These are phyloP conservation scores for Oreochromis niloticus DNA, from an alignment of 2,113 vertebrate genomes.

Conservation along the genomic window DNA sequence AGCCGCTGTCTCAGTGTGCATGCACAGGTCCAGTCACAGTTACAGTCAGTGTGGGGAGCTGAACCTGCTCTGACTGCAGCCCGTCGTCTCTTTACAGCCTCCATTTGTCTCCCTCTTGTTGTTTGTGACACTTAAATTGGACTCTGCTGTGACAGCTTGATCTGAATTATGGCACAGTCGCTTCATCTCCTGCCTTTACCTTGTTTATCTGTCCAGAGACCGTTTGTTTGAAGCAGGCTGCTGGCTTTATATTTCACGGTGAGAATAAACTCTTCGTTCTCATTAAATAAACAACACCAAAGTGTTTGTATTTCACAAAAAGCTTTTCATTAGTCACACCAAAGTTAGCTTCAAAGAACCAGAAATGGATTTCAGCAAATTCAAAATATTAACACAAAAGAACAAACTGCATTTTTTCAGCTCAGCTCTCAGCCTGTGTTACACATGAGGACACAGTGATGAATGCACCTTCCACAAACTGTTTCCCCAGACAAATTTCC, in stretches of 20 bases:
- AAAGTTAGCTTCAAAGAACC: not conserved
- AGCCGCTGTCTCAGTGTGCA: not conserved
- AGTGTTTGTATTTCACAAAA: not conserved
- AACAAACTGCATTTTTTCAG: not conserved
- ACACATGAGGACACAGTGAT: not conserved
- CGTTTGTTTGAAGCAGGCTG: not conserved
- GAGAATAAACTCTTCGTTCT: not conserved
- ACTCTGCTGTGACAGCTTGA: not conserved
- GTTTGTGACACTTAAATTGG: not conserved
- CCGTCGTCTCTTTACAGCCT: not conserved
- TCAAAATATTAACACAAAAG: not conserved
- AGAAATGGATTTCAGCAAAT: not conserved
- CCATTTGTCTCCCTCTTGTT: not conserved
- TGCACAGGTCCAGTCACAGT: not conserved
- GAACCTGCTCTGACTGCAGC: not conserved
- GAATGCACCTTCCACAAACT: fast-evolving
- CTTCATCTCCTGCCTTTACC: not conserved
- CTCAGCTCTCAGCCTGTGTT: not conserved
- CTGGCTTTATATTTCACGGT: not conserved
- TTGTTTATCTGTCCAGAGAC: not conserved
- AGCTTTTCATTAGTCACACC: not conserved
- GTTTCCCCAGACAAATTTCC: not conserved
- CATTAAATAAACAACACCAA: not conserved
- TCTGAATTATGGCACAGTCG: not conserved
- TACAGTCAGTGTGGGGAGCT: not conserved